Evolutionary conservation across 2,113 vertebrate genomes (phyloP), one percentile per base, ranked within the genome.

Genomic region (Cinclus mexicanus): DNA sequence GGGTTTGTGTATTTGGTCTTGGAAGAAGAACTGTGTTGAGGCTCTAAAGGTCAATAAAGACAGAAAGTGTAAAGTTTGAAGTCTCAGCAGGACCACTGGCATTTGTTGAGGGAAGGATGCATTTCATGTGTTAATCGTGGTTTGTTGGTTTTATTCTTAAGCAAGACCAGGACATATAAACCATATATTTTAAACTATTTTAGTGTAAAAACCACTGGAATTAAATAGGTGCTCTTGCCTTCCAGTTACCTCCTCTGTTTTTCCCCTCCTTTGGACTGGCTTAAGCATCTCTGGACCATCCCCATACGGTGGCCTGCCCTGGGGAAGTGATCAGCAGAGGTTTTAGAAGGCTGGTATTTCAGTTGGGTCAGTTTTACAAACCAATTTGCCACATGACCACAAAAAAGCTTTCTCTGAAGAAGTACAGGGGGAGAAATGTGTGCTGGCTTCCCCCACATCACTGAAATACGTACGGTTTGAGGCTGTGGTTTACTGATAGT

Each of bases 401-500:
- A 29, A 53, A 47, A 93, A 90, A 90, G n/a, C 61, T 88, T 90
- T 71, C 49, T 90, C 28, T 87, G 85, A 75, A 94, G 90, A 89
- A 41, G 16, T 52, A 5, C 1, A 1, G 15, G 57, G 12, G 9
- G 7, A 57, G 82, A 72, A 83, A 49, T 19, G 75, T 47, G 39
- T 68, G 21, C 74, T 76, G 70, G 13, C 67, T 61, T 80, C 42
- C 23, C 67, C 74, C 14, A 0, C 7, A 26, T 65, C 53, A n/a
- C 46, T 79, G 74, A 39, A 31, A 21, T 42, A 42, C 0, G 3
- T 11, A 42, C 1, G 0, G 70, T 90, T 94, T 89, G 64, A 56
- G 75, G 61, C 82, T 93, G 92, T 63, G 88, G 90, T 90, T 96
- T 90, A 47, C 94, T 93, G 96, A 95, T 94, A 88, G 10, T 57